Evolutionary conservation across 2,113 vertebrate species (phyloP).

Genomic region (Dipodomys ordii): DNA sequence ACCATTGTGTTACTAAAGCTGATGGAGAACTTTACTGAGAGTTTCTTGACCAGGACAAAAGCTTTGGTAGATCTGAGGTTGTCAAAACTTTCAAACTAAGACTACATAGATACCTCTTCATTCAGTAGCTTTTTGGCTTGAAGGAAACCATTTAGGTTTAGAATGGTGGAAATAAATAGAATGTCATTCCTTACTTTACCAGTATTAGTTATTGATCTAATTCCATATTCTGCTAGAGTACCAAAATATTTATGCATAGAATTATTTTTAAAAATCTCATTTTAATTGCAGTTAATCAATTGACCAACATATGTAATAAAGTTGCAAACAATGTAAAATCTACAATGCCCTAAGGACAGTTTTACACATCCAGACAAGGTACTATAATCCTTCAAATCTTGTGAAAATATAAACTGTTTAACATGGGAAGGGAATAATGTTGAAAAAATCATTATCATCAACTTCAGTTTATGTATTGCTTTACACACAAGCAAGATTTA

Average conservation of each 20-base stretch:
- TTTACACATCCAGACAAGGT: background rate
- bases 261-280: background rate
- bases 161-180: background rate
- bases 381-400: background rate
- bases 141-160: background rate
- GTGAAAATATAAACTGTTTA: background rate
- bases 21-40: background rate
- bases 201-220: background rate
- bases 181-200: background rate
- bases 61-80: background rate
- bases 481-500: conserved; percentile 83
- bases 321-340: background rate
- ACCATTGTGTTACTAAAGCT: background rate
- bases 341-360: background rate
- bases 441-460: background rate
- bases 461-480: background rate
- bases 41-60: background rate
- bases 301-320: background rate
- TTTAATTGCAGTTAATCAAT: background rate
- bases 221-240: background rate
- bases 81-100: background rate
- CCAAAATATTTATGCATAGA: background rate
- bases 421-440: background rate
- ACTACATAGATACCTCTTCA: background rate
- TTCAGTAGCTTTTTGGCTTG: background rate